Percentiles rank a stretch among this genome's conserved stretches.
phyloP scores from a whole-genome alignment of 2,888 invertebrate genomes.

The Apantesis nais region DNA sequence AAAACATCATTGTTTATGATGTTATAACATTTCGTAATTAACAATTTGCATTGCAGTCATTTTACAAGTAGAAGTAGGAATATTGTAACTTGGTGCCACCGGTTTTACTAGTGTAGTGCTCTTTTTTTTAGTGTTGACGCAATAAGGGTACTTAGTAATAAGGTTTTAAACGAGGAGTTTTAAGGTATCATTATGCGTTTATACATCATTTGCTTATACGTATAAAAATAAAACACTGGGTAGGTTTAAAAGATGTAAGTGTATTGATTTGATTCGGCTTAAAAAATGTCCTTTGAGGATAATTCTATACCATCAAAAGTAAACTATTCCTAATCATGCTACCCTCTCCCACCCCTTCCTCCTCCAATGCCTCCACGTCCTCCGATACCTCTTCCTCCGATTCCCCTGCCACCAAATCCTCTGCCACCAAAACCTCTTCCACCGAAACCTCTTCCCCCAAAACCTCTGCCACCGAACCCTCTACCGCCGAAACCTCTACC shows the following conservation, averaged over 20 bases:
- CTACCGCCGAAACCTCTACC: constrained; percentile 38
- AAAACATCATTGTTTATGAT: not conserved
- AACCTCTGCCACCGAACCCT: constrained; percentile 26
- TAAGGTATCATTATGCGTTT: no score
- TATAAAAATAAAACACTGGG: not conserved
- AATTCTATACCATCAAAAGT: not conserved
- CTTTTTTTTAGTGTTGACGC: no score
- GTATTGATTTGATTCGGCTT: not conserved
- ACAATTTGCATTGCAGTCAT: not conserved
- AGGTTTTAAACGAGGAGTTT: no score
- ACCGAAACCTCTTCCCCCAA: constrained; percentile 26
- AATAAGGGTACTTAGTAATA: no score
- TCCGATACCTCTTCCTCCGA: constrained; percentile 53
- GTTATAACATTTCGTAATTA: not conserved
- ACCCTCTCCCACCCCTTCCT: constrained; percentile 43
- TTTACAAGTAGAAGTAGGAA: no score
- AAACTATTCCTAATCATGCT: constrained; percentile 10
- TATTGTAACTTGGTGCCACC: no score
- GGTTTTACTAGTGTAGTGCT: no score
- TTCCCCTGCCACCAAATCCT: constrained; percentile 51
- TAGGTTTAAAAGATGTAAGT: not conserved
- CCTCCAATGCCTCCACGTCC: constrained; percentile 37
- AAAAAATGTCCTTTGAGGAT: no score
- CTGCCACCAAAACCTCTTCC: constrained; percentile 39
- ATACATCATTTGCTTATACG: not conserved